Percentiles rank a stretch among this genome's conserved stretches.
Evolutionary conservation across 2,888 invertebrate genomes (phyloP).

Genomic region (Eupeodes luniger): DNA sequence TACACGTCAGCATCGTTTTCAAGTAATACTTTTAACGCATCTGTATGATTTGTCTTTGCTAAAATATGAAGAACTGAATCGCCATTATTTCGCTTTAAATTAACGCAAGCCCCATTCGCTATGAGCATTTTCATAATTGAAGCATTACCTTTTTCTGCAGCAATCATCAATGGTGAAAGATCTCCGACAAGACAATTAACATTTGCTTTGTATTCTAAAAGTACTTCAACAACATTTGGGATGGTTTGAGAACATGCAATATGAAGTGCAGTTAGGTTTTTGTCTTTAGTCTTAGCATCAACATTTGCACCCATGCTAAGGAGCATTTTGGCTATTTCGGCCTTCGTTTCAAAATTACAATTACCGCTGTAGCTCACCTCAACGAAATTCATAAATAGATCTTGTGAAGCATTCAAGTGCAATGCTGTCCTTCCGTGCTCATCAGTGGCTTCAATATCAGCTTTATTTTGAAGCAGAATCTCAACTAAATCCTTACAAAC

Average conservation of each 20-base stretch:
- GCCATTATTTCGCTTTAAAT: background rate
- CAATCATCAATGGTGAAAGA: slow-evolving; percentile 1
- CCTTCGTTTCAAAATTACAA: too few species aligned
- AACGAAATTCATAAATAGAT: too few species aligned
- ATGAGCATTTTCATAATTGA: background rate
- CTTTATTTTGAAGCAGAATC: too few species aligned
- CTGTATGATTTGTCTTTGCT: background rate
- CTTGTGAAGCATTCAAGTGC: too few species aligned
- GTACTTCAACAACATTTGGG: slow-evolving; percentile 5
- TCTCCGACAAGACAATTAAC: background rate
- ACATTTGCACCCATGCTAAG: slow-evolving; percentile 19
- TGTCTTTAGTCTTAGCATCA: background rate
- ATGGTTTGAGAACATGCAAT: background rate
- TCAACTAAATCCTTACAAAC: too few species aligned
- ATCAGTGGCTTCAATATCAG: too few species aligned
- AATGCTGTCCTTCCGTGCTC: too few species aligned
- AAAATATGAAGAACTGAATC: slow-evolving; percentile 5
- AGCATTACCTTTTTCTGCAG: background rate
- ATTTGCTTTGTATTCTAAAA: slow-evolving; percentile 26
- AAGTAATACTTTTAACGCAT: background rate
- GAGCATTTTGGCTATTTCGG: background rate
- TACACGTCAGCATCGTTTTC: background rate
- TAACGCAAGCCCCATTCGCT: background rate
- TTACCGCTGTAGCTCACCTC: too few species aligned
- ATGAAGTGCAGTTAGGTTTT: background rate